Percentiles rank a stretch among this genome's conserved stretches.
Evolutionary conservation across 2,797 vertebrate species (phyloP).

Genomic region (Amblyraja radiata): DNA sequence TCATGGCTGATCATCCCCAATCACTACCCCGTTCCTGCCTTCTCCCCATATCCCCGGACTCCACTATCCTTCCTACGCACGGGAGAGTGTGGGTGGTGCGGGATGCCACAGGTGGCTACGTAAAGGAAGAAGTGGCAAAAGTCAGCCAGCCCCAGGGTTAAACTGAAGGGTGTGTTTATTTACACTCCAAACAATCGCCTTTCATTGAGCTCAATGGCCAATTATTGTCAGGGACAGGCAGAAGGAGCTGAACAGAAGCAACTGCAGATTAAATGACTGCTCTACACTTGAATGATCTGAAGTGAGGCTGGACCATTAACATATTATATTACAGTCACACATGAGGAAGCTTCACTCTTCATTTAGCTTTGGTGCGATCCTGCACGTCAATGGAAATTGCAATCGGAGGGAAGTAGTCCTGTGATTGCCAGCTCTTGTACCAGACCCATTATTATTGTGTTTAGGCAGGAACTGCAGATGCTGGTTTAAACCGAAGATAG

Average conservation of each 20-base stretch:
- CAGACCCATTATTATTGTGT: too few relatives aligned
- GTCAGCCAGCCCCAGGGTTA: too few relatives aligned
- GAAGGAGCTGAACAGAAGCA: slow-evolving; percentile 2
- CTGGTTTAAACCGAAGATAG: too few relatives aligned
- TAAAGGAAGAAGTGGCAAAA: too few relatives aligned
- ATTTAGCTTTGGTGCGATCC: neutral
- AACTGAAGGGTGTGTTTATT: neutral
- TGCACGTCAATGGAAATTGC: neutral
- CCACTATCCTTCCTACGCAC: too few relatives aligned
- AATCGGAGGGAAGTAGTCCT: too few relatives aligned
- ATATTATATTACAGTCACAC: neutral
- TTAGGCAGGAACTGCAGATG: too few relatives aligned
- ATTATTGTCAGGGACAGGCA: slow-evolving; percentile 23
- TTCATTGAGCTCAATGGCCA: neutral
- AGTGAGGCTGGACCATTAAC: neutral
- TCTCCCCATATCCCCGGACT: too few relatives aligned
- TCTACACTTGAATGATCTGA: neutral
- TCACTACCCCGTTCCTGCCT: too few relatives aligned
- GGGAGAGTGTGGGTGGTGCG: too few relatives aligned
- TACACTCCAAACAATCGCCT: neutral
- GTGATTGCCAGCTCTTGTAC: neutral
- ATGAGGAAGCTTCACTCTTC: neutral
- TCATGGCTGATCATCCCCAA: too few relatives aligned
- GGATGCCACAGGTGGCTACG: too few relatives aligned
- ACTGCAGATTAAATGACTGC: neutral